Conservation (phyloP, 1,140 invertebrate species). For the Contarinia nasturtii region DNA sequence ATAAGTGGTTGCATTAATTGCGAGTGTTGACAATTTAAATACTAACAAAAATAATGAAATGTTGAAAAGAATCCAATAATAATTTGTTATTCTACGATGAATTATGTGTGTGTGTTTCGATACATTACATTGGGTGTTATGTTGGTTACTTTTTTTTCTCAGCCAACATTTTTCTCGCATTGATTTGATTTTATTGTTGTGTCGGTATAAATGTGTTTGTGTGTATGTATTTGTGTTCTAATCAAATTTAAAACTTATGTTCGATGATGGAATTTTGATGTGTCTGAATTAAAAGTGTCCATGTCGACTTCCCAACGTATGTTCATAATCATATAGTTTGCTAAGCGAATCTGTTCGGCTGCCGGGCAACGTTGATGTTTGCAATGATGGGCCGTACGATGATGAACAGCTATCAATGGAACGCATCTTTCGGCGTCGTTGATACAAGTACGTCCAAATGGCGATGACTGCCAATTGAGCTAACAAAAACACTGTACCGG, state of each 20-base stretch:
- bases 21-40: too few species aligned
- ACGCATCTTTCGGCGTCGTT: slow-evolving; percentile 38
- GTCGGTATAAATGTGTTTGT: too few species aligned
- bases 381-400: slow-evolving; percentile 15
- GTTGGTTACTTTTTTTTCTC: neutral
- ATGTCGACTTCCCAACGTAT: slow-evolving; percentile 46
- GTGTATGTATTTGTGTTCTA: neutral
- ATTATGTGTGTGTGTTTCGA: neutral
- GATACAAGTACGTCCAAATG: slow-evolving; percentile 68
- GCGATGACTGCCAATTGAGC: slow-evolving; percentile 65
- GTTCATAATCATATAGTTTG: slow-evolving; percentile 77
- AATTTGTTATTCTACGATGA: neutral
- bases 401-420: slow-evolving; percentile 11
- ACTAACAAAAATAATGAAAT: too few species aligned
- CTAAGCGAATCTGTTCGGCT: slow-evolving; percentile 55
- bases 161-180: neutral
- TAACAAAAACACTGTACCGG: slow-evolving; percentile 61
- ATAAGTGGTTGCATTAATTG: too few species aligned
- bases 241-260: neutral
- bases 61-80: neutral
- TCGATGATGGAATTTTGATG: neutral
- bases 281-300: slow-evolving; percentile 50
- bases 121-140: too few species aligned
- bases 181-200: too few species aligned
- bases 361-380: slow-evolving; percentile 25